Percentiles rank a stretch among this genome's conserved stretches.
These are phyloP conservation scores for Amphiprion ocellaris DNA, from an alignment of 2,113 vertebrate genomes.

Conservation along the genomic window DNA sequence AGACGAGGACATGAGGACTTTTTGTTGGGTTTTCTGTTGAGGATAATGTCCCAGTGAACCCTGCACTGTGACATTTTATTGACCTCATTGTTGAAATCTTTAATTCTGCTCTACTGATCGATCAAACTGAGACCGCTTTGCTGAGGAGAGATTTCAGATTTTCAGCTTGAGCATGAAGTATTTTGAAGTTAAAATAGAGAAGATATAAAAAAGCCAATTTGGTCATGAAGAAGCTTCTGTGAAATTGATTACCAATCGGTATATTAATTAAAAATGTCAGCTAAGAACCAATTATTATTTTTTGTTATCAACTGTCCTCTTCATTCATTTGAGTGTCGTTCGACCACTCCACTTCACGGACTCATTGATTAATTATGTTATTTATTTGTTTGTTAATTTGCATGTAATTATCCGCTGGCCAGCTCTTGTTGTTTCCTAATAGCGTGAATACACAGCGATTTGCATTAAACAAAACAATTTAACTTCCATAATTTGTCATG, in stretches of 20 bases:
- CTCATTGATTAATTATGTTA: conserved; percentile 67
- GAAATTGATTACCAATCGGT: conserved; percentile 39
- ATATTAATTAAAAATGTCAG: conserved; percentile 41
- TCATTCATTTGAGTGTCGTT: background rate
- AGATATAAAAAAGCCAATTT: conserved; percentile 21
- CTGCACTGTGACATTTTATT: background rate
- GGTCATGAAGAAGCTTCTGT: conserved; percentile 17
- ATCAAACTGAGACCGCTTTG: background rate
- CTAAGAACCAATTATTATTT: conserved; percentile 56
- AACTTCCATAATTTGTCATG: conserved; percentile 9
- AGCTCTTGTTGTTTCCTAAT: conserved; percentile 40
- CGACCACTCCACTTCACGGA: conserved; percentile 52
- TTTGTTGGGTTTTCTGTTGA: background rate
- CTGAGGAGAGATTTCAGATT: conserved; percentile 20
- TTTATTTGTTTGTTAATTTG: conserved; percentile 74
- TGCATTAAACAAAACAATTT: conserved; percentile 26
- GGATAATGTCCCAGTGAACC: background rate
- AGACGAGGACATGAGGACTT: background rate
- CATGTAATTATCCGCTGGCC: conserved; percentile 61
- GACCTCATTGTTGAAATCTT: conserved; percentile 7
- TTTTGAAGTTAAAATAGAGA: conserved; percentile 1
- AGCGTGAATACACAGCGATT: background rate
- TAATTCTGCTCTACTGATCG: conserved; percentile 31
- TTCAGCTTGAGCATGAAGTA: conserved; percentile 3
- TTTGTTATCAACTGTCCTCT: conserved; percentile 23